phyloP scores from a whole-genome alignment of 30 jellyfish, hydroid and myxozoan genomes.

The Aurelia coerulea region DNA sequence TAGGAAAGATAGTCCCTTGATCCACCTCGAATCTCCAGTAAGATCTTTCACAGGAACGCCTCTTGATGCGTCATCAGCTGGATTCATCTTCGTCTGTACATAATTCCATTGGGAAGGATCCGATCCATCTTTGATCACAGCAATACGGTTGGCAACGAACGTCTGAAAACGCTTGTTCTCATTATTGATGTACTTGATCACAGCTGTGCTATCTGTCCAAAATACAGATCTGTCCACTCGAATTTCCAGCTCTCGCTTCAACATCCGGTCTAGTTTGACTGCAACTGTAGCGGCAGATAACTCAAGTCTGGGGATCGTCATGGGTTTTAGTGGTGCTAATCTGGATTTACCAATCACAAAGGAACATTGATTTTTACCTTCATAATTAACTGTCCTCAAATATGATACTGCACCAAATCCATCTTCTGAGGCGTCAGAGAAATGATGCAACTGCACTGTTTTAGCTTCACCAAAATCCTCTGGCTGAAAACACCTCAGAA shows the following conservation, averaged over 20 bases:
- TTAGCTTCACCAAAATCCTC: no score
- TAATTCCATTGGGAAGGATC: constrained; percentile 69
- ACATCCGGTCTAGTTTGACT: no score
- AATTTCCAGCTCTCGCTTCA: constrained; percentile 24
- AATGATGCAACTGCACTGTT: no score
- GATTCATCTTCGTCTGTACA: constrained; percentile 10
- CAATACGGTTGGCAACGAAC: constrained; percentile 63
- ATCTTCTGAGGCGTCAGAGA: no score
- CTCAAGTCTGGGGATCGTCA: constrained; percentile 54
- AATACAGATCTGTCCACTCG: neutral
- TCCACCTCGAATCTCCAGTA: constrained; percentile 7
- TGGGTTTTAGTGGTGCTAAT: constrained; percentile 18
- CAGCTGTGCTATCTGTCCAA: constrained; percentile 72
- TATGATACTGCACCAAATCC: no score
- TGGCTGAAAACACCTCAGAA: no score
- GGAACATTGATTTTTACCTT: constrained; percentile 27
- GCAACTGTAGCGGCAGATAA: constrained; percentile 52
- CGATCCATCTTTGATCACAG: constrained; percentile 56
- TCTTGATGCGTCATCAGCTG: constrained; percentile 61
- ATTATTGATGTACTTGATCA: constrained; percentile 47
- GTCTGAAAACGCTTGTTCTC: no score
- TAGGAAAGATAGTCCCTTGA: no score
- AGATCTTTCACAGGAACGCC: constrained; percentile 3
- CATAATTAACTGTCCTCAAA: no score
- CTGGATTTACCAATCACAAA: constrained; percentile 66